A percentile compares a stretch with the other conserved stretches of the same genome.
Evolutionary conservation across 2,888 invertebrate species (phyloP).

Genomic region (Oscheius sp.): DNA sequence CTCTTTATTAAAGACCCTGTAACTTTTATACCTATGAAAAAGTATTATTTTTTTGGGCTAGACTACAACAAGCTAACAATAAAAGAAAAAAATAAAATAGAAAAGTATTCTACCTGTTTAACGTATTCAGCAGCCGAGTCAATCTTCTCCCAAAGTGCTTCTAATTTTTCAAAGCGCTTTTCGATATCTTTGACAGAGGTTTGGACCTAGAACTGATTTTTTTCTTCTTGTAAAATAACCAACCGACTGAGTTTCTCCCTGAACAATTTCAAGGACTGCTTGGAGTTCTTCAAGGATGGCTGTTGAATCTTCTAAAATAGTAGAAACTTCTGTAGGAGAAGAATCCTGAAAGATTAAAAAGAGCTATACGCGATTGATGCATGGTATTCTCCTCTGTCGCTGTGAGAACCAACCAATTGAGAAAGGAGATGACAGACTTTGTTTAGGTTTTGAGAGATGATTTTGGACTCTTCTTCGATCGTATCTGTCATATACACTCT

Average conservation of each 20-base stretch:
- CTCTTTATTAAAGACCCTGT: no score
- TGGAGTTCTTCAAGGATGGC: conserved; percentile 22
- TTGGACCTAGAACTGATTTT: conserved; percentile 1
- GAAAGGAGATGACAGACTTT: background rate
- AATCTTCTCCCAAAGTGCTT: conserved; percentile 27
- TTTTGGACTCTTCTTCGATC: background rate
- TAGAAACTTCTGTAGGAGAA: background rate
- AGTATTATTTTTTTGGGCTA: background rate
- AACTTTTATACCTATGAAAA: no score
- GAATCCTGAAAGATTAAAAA: background rate
- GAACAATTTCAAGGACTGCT: conserved; percentile 19
- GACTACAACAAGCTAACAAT: no score
- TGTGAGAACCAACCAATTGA: background rate
- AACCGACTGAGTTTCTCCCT: conserved; percentile 7
- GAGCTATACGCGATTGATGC: background rate
- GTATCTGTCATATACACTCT: background rate
- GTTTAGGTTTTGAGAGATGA: background rate
- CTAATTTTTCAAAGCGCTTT: background rate
- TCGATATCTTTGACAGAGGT: background rate
- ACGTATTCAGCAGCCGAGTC: conserved; percentile 19
- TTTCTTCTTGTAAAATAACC: background rate
- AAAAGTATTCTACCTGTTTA: background rate
- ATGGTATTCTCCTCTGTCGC: background rate
- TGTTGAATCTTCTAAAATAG: conserved; percentile 7
- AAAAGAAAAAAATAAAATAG: background rate